phyloP scores from a whole-genome alignment of 2,113 vertebrate species.

The Ailurus styani region DNA sequence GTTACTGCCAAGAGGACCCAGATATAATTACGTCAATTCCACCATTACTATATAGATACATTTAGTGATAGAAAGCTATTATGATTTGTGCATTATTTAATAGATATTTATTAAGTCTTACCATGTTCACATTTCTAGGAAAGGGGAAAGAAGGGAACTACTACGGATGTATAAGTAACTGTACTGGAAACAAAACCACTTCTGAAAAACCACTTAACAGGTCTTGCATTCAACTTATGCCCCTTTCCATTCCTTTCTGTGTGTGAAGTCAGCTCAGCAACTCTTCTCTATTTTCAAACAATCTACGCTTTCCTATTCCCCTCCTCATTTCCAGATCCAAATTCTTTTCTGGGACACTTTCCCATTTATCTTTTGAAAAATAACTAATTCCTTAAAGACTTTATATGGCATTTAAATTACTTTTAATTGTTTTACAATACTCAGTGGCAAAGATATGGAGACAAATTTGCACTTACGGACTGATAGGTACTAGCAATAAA shows the following conservation, averaged over 20 bases:
- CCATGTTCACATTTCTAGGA: not conserved
- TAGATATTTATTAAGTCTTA: not conserved
- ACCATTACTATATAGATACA: not conserved
- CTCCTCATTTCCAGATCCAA: not conserved
- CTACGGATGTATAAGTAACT: not conserved
- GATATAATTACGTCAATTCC: not conserved
- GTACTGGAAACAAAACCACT: not conserved
- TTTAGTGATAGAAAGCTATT: not conserved
- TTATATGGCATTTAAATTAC: not conserved
- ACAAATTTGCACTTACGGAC: not conserved
- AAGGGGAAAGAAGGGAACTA: not conserved
- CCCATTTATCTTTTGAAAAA: not conserved
- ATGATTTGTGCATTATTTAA: not conserved
- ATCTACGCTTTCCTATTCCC: not conserved
- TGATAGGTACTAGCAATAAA: not conserved
- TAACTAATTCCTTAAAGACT: not conserved
- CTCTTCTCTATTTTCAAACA: not conserved
- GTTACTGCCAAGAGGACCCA: not conserved
- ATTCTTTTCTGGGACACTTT: not conserved
- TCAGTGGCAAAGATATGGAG: not conserved
- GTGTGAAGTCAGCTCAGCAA: not conserved
- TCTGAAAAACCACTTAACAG: not conserved
- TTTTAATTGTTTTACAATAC: not conserved
- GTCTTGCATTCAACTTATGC: not conserved
- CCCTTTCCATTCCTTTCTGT: not conserved